Base-by-base conservation (phyloP, 2,113 vertebrate genomes). In the Oreochromis aureus region DNA sequence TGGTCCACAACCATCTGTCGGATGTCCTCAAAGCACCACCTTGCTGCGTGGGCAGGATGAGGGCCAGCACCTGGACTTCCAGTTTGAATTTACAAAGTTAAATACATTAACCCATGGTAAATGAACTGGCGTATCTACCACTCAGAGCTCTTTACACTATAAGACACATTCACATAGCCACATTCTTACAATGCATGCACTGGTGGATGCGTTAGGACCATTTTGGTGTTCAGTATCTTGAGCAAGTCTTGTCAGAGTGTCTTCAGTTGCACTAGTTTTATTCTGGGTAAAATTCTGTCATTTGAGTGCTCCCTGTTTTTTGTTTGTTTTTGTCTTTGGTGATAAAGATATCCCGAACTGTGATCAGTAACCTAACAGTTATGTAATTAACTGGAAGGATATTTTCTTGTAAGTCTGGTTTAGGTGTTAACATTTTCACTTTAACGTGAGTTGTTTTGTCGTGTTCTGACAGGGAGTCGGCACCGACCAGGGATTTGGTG, bases 401-500 rank as follows among this genome's bases (percentile, higher is more conserved):
- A 11, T 48, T 34, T 53, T 51, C 16, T 51, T n/a, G 44, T 13
- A 0, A 44, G 36, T 30, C 24, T 58, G 22, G 22, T 19, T 81
- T n/a, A 44, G 22, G n/a, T 55, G 18, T 32, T 78, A 51, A 58
- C 3, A 41, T 34, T 55, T 39, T 16, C 4, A 27, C 2, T 44
- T 46, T 81, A 58, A 27, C 6, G 27, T 0, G 15, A 81, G 15
- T n/a, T 59, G 80, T 61, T 6, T 3, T 32, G 27, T 6, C 53
- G 1, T 91, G 54, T 85, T 10, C 6, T 10, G 51, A 27, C 87
- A 96, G 96, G 91, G 89, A 1, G 2, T 86, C 3, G 86, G 86
- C 83, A 15, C 95, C 6, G 96, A 97, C 5, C 92, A 94, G 61
- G 96, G 94, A 11, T 7, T 96, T n/a, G 19, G 89, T 2, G 93